Percentiles rank a stretch among this genome's conserved stretches.
phyloP scores from a whole-genome alignment of 30 jellyfish, hydroid and myxozoan genomes.

The Pseudorhiza aurosa region DNA sequence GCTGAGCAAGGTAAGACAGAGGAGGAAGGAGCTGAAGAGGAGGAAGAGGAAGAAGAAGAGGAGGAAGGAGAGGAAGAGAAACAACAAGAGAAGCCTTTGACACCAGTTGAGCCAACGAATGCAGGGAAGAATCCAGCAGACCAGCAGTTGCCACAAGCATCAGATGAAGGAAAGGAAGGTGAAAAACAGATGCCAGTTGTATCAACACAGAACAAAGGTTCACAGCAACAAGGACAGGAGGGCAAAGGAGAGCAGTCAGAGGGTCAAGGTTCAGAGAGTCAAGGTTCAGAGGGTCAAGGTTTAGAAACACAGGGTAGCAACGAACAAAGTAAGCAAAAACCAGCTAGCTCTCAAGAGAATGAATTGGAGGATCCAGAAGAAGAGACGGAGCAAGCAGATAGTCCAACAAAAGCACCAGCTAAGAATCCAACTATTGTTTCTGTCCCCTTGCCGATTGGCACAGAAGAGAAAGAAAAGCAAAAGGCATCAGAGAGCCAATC shows the following conservation, averaged over 20 bases:
- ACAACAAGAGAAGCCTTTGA: background rate
- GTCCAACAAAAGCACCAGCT: slow-evolving; percentile 22
- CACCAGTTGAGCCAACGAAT: background rate
- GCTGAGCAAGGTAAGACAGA: slow-evolving; percentile 5
- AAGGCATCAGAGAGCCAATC: background rate
- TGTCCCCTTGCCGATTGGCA: background rate
- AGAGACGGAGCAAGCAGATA: background rate
- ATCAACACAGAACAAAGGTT: too few species aligned
- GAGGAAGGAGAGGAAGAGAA: background rate
- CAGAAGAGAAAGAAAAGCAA: background rate
- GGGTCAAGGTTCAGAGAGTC: background rate
- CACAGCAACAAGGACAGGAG: slow-evolving; percentile 7
- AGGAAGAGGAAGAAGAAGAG: background rate
- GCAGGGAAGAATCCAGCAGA: too few species aligned
- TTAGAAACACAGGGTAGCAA: background rate
- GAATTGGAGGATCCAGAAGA: slow-evolving; percentile 27
- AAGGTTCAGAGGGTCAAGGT: background rate
- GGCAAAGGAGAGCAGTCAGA: slow-evolving; percentile 1
- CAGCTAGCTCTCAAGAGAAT: background rate
- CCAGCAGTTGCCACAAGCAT: background rate
- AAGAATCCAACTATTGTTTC: background rate
- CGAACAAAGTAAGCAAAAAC: slow-evolving; percentile 1
- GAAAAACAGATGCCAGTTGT: too few species aligned
- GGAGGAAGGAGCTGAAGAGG: slow-evolving; percentile 1
- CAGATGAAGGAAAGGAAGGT: background rate